Evolutionary conservation across 1,140 invertebrate species (phyloP), one percentile per base, ranked within the genome.

Genomic region (Ceratoteleas bidentatus): DNA sequence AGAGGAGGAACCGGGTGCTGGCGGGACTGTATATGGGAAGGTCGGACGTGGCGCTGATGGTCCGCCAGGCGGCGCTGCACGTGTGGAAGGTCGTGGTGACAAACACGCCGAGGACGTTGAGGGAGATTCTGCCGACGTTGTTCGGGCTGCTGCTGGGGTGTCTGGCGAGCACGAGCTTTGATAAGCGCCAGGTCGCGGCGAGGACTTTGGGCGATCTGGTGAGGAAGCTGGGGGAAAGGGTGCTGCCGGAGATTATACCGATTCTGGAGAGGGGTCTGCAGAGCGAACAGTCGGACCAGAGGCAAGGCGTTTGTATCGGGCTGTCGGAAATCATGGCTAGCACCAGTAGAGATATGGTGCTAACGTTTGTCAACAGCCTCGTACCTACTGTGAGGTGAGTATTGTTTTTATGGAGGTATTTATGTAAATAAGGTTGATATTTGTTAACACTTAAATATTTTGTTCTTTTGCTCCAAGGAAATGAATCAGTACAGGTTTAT

Each of bases 71-170:
- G 0, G 97, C 98, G 3, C 93, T 99, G 9, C 98, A 99, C 89
- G 98, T 99, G 0, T 99, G 98, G 98, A 99, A 99, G 92, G 94
- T 95, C 2, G 97, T 99, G 6, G 98, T 99, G 0, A 97, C 97
- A 0, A 99, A 99, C 88, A 99, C 98, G 0, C 98, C 98, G 0
- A 94, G 97, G 87, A 99, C 98, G 0, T 90, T 99, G n/a, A 93
- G 97, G 56, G 98, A 99, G 93, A 99, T 99, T 86, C 92, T 99
- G 62, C 97, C 98, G 2, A 98, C 97, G 0, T 91, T 99, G 7
- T 99, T 99, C 91, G 94, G 95, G 16, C 92, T 99, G 0, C 89
- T 99, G 32, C 91, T 99, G 38, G 97, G 97, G 50, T 98, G 98
- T 92, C 92, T 99, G 54, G 98, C 98, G 1, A 98, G 97, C 86